Base-by-base conservation (phyloP, 2,113 vertebrate species). In the Colossoma macropomum region DNA sequence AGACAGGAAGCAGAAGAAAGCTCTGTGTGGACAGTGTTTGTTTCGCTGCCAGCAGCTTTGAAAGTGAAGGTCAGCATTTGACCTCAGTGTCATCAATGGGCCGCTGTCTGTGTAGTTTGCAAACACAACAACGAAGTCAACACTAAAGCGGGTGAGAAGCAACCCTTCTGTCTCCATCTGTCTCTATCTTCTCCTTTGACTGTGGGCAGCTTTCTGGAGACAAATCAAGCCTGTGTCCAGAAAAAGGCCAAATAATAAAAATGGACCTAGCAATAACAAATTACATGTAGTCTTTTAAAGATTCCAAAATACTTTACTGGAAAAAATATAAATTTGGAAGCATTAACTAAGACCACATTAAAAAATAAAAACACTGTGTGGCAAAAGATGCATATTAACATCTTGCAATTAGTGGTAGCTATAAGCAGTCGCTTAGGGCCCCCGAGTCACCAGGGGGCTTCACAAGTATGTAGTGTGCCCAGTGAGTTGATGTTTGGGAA, bases 11-110 rank as follows among this genome's bases (percentile, higher is more conserved):
- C 34, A n/a, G 34, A 71, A 25, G 21, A 71, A 71, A 25, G 34
- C 68, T 71, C 30, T 0, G 19, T 71, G 68, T 45, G 27, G 68
- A 45, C 41, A 25, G 68, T 45, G 38, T 71, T 41, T 45, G 38
- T 45, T 45, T 45, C 34, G 23, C 34, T 71, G 68, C 68, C 68
- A 71, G 68, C 17, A 41, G 38, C 68, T 71, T 45, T 71, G 34
- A 71, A 41, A 71, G 34, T 71, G 68, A 71, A 45, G 68, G 68
- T 71, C 68, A 41, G 21, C 38, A 16, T 12, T 38, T 45, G 68
- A 71, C 68, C 68, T 71, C 68, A n/a, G 68, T 45, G 68, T 71
- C 68, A 71, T 71, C 68, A 71, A n/a, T 71, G 38, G 34, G 34
- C 34, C 38, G 23, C 68, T n/a, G 68, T 71, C 68, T 71, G 68